phyloP scores from a whole-genome alignment of 2,888 invertebrate species.

The Polydrusus tereticollis region DNA sequence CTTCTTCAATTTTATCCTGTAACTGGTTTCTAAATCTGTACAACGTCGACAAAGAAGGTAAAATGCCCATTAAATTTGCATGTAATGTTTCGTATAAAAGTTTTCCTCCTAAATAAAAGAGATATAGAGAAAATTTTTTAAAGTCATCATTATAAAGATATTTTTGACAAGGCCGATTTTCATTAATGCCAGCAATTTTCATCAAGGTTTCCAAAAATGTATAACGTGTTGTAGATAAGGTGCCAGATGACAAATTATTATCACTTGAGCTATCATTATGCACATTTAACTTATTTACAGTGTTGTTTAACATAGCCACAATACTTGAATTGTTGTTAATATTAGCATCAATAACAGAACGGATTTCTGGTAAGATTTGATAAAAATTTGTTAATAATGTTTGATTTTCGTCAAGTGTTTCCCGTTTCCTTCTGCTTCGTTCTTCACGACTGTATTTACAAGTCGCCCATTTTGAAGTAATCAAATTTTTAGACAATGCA shows the following conservation, averaged over 20 bases:
- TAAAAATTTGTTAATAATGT: conserved; percentile 21
- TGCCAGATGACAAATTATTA: background rate
- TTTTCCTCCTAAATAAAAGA: too few species aligned
- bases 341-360: conserved; percentile 10
- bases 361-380: conserved; percentile 15
- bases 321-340: conserved; percentile 4
- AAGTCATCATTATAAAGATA: conserved; percentile 3
- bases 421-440: conserved; percentile 16
- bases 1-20: too few species aligned
- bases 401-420: conserved; percentile 20
- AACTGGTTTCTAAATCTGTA: too few species aligned
- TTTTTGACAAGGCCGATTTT: conserved; percentile 8
- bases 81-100: too few species aligned
- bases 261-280: background rate
- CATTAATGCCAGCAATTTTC: conserved; percentile 11
- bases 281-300: conserved; percentile 4
- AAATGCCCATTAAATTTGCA: too few species aligned
- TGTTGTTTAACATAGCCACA: background rate
- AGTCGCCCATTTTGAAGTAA: conserved; percentile 20
- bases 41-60: too few species aligned
- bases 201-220: conserved; percentile 7
- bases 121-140: too few species aligned
- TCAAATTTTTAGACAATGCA: conserved; percentile 8
- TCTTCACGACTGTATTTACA: conserved; percentile 17
- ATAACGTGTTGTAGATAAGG: background rate